These are phyloP conservation scores for Hyposoter dolosus DNA, from an alignment of 2,888 invertebrate species.

Conservation along the genomic window DNA sequence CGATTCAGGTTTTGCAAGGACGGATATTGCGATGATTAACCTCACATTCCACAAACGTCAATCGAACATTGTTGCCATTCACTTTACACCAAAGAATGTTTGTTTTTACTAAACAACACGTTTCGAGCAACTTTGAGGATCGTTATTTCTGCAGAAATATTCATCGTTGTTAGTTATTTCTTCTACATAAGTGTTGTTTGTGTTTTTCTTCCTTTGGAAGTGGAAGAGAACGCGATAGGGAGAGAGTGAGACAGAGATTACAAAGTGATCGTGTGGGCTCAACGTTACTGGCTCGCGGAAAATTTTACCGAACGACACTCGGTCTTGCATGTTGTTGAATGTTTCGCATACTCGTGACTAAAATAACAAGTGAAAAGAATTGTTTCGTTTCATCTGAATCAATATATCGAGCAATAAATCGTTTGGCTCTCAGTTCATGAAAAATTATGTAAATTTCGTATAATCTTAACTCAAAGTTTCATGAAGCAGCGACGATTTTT, in stretches of 20 bases:
- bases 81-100: constrained; percentile 9
- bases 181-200: background rate
- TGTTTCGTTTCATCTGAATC: background rate
- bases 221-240: constrained; percentile 32
- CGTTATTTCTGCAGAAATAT: background rate
- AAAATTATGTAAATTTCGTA: background rate
- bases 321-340: background rate
- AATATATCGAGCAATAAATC: background rate
- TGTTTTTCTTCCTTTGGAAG: background rate
- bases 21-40: constrained; percentile 66
- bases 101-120: constrained; percentile 30
- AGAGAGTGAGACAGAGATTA: constrained; percentile 13
- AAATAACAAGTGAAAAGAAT: background rate
- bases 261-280: background rate
- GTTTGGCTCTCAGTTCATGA: background rate
- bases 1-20: background rate
- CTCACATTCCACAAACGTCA: constrained; percentile 53
- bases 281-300: constrained; percentile 29
- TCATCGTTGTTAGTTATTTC: constrained; percentile 32
- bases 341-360: background rate
- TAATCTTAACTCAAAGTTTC: constrained; percentile 1
- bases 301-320: constrained; percentile 40
- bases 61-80: constrained; percentile 6
- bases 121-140: background rate
- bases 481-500: background rate